Evolutionary conservation across 2,888 invertebrate genomes (phyloP), one percentile per base, ranked within the genome.

Genomic region (Salticus scenicus): DNA sequence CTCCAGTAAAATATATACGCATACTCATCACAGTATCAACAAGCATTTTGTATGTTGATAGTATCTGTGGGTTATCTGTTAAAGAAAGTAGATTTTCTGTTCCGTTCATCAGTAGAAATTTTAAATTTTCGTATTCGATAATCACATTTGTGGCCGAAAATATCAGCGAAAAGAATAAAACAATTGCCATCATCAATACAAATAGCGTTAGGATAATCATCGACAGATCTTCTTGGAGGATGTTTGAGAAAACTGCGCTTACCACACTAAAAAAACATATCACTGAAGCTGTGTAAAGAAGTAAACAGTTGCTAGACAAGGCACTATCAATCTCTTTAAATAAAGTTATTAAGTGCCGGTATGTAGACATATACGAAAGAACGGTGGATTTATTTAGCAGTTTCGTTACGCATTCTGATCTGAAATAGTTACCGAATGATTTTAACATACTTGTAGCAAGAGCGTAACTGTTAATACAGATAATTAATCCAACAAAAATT

Each of bases 211-310:
- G 72, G 1, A 28, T 42, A 20, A 79, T 10, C 4, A 72, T 37
- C 4, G 24, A 28, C 0, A 27, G 4, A n/a, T 79, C 42, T 0
- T 17, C 41, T n/a, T 1, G 8, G 2, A 4, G 7, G 17, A 57
- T 0, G 0, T 47, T 33, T 0, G 42, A 47, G 7, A 24, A 51
- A 66, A 42, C 20, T 24, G 47, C n/a, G 33, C 33, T 33, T 0
- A 66, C 57, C 8, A 72, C 66, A 30, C 73, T 72, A 33, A 79
- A 79, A 33, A 79, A 79, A 42, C 66, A 79, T 17, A 31, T 64
- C 14, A 79, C 71, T 0, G 72, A 30, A 2, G 79, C 66, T 10
- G 79, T 66, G 27, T 72, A 79, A n/a, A 79, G 27, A 7, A 72
- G 14, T n/a, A 79, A 47, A 30, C 42, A 64, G 41, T 66, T 72